These are phyloP conservation scores for Ferdinandea cuprea DNA, from an alignment of 2,888 invertebrate species.

Conservation along the genomic window DNA sequence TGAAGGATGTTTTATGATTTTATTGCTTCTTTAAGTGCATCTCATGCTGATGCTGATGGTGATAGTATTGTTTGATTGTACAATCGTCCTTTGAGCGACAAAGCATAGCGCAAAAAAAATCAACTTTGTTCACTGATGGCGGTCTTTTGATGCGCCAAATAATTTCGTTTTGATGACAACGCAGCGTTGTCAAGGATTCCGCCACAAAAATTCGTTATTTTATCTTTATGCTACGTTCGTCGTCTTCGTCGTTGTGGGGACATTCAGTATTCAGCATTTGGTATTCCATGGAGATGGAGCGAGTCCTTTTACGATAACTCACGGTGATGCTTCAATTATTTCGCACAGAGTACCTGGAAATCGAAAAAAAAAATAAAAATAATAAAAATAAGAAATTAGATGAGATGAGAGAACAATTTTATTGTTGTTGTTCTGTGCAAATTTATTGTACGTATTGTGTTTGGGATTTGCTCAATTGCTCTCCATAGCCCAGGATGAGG, in stretches of 20 bases:
- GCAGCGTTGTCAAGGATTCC: constrained; percentile 45
- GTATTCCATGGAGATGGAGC: constrained; percentile 77
- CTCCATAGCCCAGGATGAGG: not conserved
- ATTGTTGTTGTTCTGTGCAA: constrained; percentile 11
- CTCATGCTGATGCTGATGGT: constrained; percentile 22
- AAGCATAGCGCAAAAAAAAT: too few relatives aligned
- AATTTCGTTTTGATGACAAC: constrained; percentile 67
- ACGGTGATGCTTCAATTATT: constrained; percentile 76
- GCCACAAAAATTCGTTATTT: constrained; percentile 29
- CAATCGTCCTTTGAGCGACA: constrained; percentile 34
- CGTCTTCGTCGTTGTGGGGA: constrained; percentile 18
- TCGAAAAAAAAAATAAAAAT: constrained; percentile 9
- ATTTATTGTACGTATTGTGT: constrained; percentile 23
- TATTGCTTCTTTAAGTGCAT: constrained; percentile 62
- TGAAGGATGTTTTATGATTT: constrained; percentile 36
- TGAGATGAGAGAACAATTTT: constrained; percentile 77
- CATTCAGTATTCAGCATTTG: constrained; percentile 9
- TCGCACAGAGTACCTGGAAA: constrained; percentile 74
- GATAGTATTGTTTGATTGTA: constrained; percentile 21
- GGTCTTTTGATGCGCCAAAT: constrained; percentile 47
- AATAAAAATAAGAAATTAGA: not conserved
- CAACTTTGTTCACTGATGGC: constrained; percentile 4
- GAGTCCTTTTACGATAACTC: constrained; percentile 79
- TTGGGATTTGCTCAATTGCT: constrained; percentile 4
- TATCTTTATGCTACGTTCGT: constrained; percentile 39